Evolutionary conservation across 2,888 invertebrate species (phyloP).

Genomic region (Eupithecia abbreviata): DNA sequence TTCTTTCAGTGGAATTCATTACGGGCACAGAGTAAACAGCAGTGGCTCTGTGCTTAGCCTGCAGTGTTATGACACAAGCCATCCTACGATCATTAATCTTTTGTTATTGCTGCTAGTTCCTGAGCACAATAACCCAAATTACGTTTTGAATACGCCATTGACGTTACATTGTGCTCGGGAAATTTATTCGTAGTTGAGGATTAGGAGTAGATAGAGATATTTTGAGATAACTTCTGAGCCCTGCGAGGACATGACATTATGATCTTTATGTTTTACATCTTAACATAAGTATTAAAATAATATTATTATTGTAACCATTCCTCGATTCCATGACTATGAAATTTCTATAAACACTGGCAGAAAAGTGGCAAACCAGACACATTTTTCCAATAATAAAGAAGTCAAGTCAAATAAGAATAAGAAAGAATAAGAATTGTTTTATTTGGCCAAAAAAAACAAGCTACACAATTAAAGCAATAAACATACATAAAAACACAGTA

Average conservation of each 20-base stretch:
- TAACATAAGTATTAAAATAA: no score
- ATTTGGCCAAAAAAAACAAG: no score
- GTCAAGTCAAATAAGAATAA: no score
- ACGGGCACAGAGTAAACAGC: background rate
- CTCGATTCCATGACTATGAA: no score
- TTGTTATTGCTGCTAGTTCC: slow-evolving; percentile 47
- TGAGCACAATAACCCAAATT: slow-evolving; percentile 51
- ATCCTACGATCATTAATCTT: slow-evolving; percentile 51
- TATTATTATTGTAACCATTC: no score
- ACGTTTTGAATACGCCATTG: slow-evolving; percentile 53
- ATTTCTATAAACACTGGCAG: no score
- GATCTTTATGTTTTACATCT: background rate
- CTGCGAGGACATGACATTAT: background rate
- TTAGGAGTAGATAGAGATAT: background rate
- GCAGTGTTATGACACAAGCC: slow-evolving; percentile 41
- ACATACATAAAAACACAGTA: no score
- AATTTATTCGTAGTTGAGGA: slow-evolving; percentile 16
- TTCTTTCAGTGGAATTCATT: slow-evolving; percentile 45
- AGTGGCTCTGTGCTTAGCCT: slow-evolving; percentile 7
- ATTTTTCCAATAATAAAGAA: no score
- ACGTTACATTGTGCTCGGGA: slow-evolving; percentile 35
- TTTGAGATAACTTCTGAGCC: background rate
- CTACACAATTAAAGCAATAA: no score
- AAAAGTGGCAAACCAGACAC: no score
- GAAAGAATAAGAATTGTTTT: no score